Evolutionary conservation across 2,888 invertebrate genomes (phyloP), one percentile per base, ranked within the genome.

Genomic region (Bimastos eiseni): DNA sequence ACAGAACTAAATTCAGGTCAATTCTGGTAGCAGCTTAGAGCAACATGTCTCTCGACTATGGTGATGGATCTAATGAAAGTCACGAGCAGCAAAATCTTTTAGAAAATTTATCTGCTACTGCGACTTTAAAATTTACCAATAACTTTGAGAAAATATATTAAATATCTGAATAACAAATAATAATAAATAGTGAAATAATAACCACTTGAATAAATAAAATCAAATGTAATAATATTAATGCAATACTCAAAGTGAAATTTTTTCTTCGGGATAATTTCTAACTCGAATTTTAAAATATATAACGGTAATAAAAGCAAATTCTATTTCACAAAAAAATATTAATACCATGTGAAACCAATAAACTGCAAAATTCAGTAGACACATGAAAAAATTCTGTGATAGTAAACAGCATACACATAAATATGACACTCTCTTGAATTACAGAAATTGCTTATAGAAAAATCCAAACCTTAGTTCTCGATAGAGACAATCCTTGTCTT

Each of bases 401-500:
- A 1, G 30, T 8, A 70, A 30, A 70, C 1, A 70, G n/a, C 8
- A n/a, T 70, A 24, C 49, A 49, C 21, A 70, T 70, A 70, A 70
- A 70, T 70, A n/a, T 70, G 1, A 70, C 70, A 70, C 13, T n/a
- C 30, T n/a, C 70, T n/a, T 70, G 70, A 70, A 70, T n/a, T 70
- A n/a, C 70, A n/a, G n/a, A 70, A 70, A n/a, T n/a, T n/a, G 70
- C 70, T 13, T n/a, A 70, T 70, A 49, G 70, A 11, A n/a, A 49
- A 70, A 5, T 8, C 30, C 3, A 89, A 24, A 91, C 91, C 88
- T 91, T 41, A 91, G 90, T 41, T 91, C 89, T 30, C 83, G 86
- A 88, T 90, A 91, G 34, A 94, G 90, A 13, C 92, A 92, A 91
- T 95, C 95, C 92, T 95, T 95, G 91, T 95, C 95, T 89, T 94